phyloP scores from a whole-genome alignment of 92 coral and sea anemone species.

The Porites cylindrica region DNA sequence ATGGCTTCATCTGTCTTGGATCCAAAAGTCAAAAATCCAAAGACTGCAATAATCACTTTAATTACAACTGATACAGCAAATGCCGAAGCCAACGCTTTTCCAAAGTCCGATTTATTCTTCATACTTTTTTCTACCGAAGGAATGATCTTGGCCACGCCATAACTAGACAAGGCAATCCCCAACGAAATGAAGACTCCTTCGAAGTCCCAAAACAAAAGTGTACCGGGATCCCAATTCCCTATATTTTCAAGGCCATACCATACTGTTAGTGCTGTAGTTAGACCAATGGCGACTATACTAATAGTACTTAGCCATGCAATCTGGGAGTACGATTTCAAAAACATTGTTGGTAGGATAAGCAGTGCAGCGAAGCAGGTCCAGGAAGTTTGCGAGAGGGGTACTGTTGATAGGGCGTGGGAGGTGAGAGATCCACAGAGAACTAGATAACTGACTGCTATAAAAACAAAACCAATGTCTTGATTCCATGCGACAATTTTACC shows the following conservation, averaged over 20 bases:
- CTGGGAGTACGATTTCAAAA: slow-evolving; percentile 7
- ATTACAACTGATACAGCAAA: background rate
- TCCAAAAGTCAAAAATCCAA: slow-evolving; percentile 14
- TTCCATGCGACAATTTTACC: slow-evolving; percentile 21
- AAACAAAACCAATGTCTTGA: slow-evolving; percentile 18
- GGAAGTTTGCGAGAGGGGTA: slow-evolving; percentile 28
- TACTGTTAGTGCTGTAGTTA: background rate
- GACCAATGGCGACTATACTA: background rate
- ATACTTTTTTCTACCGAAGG: background rate
- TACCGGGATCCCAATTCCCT: background rate
- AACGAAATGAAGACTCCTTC: slow-evolving; percentile 3
- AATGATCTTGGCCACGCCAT: background rate
- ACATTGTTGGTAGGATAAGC: slow-evolving; percentile 58
- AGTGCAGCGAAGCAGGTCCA: slow-evolving; percentile 40
- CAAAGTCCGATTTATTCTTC: background rate
- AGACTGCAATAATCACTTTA: background rate
- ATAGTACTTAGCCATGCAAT: slow-evolving; percentile 22
- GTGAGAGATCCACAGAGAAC: slow-evolving; percentile 66
- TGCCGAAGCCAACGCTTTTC: background rate
- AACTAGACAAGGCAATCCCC: background rate
- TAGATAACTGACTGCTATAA: slow-evolving; percentile 22
- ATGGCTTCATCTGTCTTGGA: background rate
- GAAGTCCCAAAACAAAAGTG: slow-evolving; percentile 14
- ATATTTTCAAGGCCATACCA: slow-evolving; percentile 1
- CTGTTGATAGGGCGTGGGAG: slow-evolving; percentile 13